Evolutionary conservation across 2,888 invertebrate genomes (phyloP).

Genomic region (Orchestes rusci): DNA sequence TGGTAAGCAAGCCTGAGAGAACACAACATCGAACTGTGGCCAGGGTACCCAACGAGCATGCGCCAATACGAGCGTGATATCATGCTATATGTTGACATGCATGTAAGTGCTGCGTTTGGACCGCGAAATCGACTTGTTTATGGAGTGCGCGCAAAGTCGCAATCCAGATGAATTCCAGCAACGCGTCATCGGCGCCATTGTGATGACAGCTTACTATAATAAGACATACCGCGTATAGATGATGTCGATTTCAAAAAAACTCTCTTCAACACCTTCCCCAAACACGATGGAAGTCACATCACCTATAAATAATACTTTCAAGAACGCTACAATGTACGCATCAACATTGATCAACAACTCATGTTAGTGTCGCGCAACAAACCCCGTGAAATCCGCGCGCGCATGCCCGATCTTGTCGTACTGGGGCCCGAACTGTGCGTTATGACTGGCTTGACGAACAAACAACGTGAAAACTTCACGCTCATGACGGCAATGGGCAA

Average conservation of each 20-base stretch:
- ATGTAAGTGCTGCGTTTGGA: conserved; percentile 77
- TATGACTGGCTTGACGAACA: conserved; percentile 69
- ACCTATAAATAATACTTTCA: conserved; percentile 18
- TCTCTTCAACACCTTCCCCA: conserved; percentile 55
- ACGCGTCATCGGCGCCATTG: conserved; percentile 55
- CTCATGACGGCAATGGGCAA: conserved; percentile 64
- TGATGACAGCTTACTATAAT: conserved; percentile 73
- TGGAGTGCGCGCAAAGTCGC: conserved; percentile 45
- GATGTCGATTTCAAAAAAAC: conserved; percentile 60
- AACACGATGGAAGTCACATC: conserved; percentile 45
- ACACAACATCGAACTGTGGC: conserved; percentile 67
- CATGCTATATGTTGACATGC: conserved; percentile 70
- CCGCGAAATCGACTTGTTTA: conserved; percentile 59
- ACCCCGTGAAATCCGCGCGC: conserved; percentile 64
- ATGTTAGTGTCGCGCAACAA: conserved; percentile 67
- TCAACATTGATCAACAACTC: conserved; percentile 55
- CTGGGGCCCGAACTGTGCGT: conserved; percentile 80
- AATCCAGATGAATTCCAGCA: conserved; percentile 35
- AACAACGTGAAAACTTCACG: conserved; percentile 46
- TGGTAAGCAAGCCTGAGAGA: conserved; percentile 60
- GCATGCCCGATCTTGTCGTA: conserved; percentile 58
- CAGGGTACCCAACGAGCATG: conserved; percentile 78
- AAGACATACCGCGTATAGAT: conserved; percentile 64
- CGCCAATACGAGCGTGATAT: conserved; percentile 72
- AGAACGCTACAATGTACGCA: conserved; percentile 13